phyloP scores from a whole-genome alignment of 2,113 vertebrate genomes.

The Gavialis gangeticus region DNA sequence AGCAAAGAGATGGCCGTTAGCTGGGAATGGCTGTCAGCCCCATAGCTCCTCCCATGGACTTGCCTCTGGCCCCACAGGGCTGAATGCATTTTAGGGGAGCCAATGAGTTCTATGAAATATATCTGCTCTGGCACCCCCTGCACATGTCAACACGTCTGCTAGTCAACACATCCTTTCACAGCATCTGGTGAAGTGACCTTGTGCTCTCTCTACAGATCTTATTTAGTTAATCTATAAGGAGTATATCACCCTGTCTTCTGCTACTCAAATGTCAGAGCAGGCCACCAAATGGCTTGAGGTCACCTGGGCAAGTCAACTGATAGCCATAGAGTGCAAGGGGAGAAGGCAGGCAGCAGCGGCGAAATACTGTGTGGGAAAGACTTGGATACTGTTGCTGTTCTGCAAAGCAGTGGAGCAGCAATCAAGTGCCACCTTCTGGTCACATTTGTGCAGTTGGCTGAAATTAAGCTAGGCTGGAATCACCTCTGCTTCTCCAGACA shows the following conservation, averaged over 20 bases:
- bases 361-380: neutral
- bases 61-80: accelerated
- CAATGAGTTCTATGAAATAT: no score
- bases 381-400: neutral
- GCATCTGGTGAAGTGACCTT: no score
- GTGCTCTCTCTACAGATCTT: no score
- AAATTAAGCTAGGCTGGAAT: accelerated
- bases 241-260: neutral
- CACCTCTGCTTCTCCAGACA: accelerated
- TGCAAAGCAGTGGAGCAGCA: neutral
- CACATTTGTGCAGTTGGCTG: neutral
- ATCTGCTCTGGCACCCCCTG: no score
- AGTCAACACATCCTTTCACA: no score
- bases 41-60: neutral
- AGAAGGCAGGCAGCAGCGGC: constrained; percentile 28
- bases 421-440: constrained; percentile 66
- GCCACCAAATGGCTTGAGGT: neutral
- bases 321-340: accelerated
- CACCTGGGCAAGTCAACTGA: neutral
- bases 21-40: neutral
- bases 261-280: neutral
- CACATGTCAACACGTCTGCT: no score
- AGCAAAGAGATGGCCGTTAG: neutral
- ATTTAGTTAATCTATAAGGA: no score
- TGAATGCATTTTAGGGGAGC: neutral